Base-by-base conservation (phyloP, 1,140 invertebrate species). In the Akabosia matsudoensis region DNA sequence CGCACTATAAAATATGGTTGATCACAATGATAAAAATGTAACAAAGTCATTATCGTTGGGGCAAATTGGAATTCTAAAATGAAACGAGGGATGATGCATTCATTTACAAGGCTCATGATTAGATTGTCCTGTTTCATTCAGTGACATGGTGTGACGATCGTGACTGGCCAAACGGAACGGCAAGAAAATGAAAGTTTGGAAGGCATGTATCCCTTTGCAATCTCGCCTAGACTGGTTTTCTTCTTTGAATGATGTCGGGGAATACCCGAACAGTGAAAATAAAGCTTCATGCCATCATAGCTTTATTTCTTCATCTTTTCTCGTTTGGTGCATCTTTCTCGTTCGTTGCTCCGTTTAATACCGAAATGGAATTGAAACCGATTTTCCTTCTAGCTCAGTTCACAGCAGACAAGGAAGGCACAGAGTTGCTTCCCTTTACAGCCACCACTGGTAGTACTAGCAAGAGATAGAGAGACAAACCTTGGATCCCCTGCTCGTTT, bases 401-500 rank as follows among this genome's bases (percentile, higher is more conserved):
- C 26, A 73, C 45, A 52, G n/a, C 34, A 73, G n/a, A n/a, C 70
- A 52, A 1, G 30, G 7, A 45, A 45, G n/a, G n/a, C n/a, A n/a
- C n/a, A n/a, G n/a, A n/a, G n/a, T n/a, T n/a, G n/a, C n/a, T 61
- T 61, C 51, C 51, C 14, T 73, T 73, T 34, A 51, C 18, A n/a
- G n/a, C n/a, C n/a, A n/a, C n/a, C n/a, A n/a, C n/a, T n/a, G n/a
- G n/a, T n/a, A n/a, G n/a, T n/a, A n/a, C n/a, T n/a, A n/a, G n/a
- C n/a, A n/a, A n/a, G 7, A 56, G 10, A 56, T 56, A 56, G 37
- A 45, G 37, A n/a, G 37, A 45, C 7, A 45, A 4, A 56, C 14
- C 54, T 4, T 10, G 61, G 61, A 67, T 45, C 75, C 70, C 70
- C 31, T 45, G 31, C 28, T 45, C 71, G 74, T 76, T 51, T 78